These are phyloP conservation scores for Colletes collaris DNA, from an alignment of 2,888 invertebrate genomes.

Conservation along the genomic window DNA sequence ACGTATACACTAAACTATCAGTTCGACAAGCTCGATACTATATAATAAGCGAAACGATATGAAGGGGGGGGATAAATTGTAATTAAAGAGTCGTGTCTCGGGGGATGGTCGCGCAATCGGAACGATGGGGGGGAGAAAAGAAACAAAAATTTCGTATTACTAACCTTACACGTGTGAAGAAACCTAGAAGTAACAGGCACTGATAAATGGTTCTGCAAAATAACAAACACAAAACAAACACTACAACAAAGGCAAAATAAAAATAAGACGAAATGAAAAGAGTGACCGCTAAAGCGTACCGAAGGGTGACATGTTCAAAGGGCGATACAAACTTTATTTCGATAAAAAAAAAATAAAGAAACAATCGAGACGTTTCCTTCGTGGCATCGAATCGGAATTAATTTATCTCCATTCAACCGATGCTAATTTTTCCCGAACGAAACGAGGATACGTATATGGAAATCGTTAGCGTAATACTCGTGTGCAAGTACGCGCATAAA, in stretches of 20 bases:
- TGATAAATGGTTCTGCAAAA: slow-evolving; percentile 95
- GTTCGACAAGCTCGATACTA: slow-evolving; percentile 46
- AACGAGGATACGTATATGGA: slow-evolving; percentile 3
- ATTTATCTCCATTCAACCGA: background rate
- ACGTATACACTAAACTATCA: slow-evolving; percentile 14
- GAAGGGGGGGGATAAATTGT: background rate
- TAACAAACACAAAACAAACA: slow-evolving; percentile 84
- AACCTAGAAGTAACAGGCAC: slow-evolving; percentile 94
- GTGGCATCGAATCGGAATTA: background rate
- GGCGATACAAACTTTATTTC: too few species aligned
- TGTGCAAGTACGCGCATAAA: background rate
- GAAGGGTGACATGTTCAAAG: background rate
- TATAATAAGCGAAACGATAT: slow-evolving; percentile 60
- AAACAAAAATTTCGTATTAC: slow-evolving; percentile 74
- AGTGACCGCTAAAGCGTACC: slow-evolving; percentile 28
- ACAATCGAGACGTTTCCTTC: too few species aligned
- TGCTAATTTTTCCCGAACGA: background rate
- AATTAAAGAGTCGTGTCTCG: background rate
- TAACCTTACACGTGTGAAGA: slow-evolving; percentile 92
- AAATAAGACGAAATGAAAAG: slow-evolving; percentile 76
- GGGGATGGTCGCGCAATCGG: background rate
- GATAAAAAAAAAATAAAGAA: background rate
- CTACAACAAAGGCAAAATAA: slow-evolving; percentile 86
- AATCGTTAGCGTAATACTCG: background rate
- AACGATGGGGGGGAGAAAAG: background rate